These are phyloP conservation scores for Zaprionus africanus DNA, from an alignment of 1,140 invertebrate species.

Conservation along the genomic window DNA sequence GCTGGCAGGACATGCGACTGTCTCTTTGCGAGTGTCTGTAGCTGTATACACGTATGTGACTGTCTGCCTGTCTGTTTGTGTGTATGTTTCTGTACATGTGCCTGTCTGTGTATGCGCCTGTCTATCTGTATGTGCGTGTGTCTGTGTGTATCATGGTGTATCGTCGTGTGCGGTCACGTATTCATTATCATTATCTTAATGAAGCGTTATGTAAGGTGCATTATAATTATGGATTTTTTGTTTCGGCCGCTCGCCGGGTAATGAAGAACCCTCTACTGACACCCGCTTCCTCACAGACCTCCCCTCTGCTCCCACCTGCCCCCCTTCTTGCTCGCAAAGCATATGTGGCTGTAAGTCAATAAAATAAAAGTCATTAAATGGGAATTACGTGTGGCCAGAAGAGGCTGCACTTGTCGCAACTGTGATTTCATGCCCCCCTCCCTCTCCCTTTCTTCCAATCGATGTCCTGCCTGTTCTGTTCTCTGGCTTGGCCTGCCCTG, in stretches of 20 bases:
- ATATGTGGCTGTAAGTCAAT: conserved; percentile 60
- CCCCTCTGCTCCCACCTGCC: background rate
- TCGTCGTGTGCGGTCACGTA: conserved; percentile 65
- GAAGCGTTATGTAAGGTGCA: conserved; percentile 82
- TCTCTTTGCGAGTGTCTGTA: background rate
- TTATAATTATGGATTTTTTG: conserved; percentile 78
- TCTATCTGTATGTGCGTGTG: background rate
- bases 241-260: conserved; percentile 33
- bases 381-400: conserved; percentile 39
- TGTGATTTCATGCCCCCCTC: background rate
- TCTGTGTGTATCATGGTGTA: conserved; percentile 15
- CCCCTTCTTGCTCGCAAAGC: background rate
- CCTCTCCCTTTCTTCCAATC: background rate
- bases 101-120: conserved; percentile 6
- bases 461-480: background rate
- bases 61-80: background rate
- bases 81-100: conserved; percentile 18
- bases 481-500: background rate
- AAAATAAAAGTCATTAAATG: conserved; percentile 75
- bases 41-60: too few relatives aligned
- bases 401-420: conserved; percentile 13
- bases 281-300: too few relatives aligned
- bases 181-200: conserved; percentile 82
- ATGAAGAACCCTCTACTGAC: conserved; percentile 55
- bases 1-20: conserved; percentile 56